Conservation (phyloP, 1,140 invertebrate species). For the Zaprionus capensis region DNA sequence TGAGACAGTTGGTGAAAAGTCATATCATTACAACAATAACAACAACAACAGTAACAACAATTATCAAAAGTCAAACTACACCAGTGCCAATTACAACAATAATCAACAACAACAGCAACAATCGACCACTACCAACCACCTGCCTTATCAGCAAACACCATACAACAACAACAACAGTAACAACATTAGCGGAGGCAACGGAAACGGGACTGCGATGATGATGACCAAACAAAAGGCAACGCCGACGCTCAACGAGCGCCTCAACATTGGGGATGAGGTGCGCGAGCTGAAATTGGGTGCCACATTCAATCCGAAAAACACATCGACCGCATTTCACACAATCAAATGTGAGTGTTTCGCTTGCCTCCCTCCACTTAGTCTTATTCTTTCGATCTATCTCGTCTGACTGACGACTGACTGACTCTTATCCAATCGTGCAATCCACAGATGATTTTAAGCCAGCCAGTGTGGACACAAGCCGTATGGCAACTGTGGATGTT, state of each 20-base stretch:
- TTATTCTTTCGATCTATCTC: constrained; percentile 6
- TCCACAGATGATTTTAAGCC: constrained; percentile 98
- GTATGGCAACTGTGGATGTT: constrained; percentile 95
- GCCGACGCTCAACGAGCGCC: constrained; percentile 83
- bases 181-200: constrained; percentile 35
- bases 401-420: constrained; percentile 5
- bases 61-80: constrained; percentile 79
- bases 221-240: constrained; percentile 82
- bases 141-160: constrained; percentile 62
- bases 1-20: constrained; percentile 57
- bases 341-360: constrained; percentile 92
- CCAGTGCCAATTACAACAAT: constrained; percentile 79
- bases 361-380: not conserved
- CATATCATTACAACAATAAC: constrained; percentile 65
- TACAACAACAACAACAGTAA: constrained; percentile 39
- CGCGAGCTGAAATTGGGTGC: constrained; percentile 93
- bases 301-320: constrained; percentile 89
- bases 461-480: constrained; percentile 96
- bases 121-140: constrained; percentile 55
- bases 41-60: constrained; percentile 46
- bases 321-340: constrained; percentile 90
- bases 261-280: constrained; percentile 89
- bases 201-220: constrained; percentile 65
- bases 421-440: constrained; percentile 26
- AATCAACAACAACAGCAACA: constrained; percentile 38